Percentiles rank a stretch among this genome's conserved stretches.
Conservation (phyloP, 2,113 vertebrate genomes). For the Pongo pygmaeus region DNA sequence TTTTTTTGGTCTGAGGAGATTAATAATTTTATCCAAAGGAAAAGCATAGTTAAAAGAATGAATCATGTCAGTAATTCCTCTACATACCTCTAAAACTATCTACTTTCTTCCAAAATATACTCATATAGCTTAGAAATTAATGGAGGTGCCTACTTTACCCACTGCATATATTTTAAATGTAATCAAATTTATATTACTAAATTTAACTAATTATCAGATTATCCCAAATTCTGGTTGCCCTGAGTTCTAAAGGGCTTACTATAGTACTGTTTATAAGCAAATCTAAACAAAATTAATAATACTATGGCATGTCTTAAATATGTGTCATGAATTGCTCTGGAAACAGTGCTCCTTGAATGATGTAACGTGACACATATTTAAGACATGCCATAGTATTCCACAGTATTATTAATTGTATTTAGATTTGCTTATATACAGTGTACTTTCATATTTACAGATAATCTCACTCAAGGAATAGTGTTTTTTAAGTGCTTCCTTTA, state of each 20-base stretch:
- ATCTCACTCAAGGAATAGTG: background rate
- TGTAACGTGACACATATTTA: background rate
- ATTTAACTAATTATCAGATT: background rate
- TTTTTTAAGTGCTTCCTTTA: background rate
- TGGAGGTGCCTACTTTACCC: background rate
- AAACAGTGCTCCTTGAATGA: too few species aligned
- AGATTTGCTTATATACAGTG: background rate
- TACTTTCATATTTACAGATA: background rate
- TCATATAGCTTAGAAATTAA: conserved; percentile 1
- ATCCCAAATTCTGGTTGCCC: background rate
- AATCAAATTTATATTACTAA: background rate
- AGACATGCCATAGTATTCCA: background rate
- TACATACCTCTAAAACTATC: background rate
- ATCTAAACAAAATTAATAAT: background rate
- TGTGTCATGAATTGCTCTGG: background rate
- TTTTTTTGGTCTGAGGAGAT: background rate
- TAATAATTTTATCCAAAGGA: conserved; percentile 28
- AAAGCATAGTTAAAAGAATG: background rate
- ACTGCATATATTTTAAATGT: background rate
- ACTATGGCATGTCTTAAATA: background rate
- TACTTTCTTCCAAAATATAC: background rate
- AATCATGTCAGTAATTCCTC: background rate
- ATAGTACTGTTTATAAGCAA: background rate
- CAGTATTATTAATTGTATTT: background rate
- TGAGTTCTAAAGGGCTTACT: background rate